Conservation (phyloP, 2,797 vertebrate species). For the Lepidocolaptes lacrymiger region DNA sequence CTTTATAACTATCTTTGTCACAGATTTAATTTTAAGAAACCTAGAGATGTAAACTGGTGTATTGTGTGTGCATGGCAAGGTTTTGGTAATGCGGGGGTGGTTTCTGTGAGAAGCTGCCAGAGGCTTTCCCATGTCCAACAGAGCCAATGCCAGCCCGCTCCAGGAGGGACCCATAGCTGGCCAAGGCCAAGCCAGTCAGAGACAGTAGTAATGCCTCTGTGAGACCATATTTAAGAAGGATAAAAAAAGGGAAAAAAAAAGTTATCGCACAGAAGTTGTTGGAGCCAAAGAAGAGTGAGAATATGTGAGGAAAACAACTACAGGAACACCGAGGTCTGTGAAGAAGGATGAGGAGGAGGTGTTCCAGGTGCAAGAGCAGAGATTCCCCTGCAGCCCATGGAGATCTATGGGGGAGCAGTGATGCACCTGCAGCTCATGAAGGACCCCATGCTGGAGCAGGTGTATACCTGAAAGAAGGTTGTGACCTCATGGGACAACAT, state of each 20-base stretch:
- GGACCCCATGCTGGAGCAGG: not conserved
- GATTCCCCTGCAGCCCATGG: not conserved
- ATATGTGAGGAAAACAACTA: not conserved
- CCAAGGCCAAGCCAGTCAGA: not conserved
- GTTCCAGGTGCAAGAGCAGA: not conserved
- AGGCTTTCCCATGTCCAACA: not conserved
- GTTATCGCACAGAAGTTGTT: not conserved
- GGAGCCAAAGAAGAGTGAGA: not conserved
- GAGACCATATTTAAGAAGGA: not conserved
- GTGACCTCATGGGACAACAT: not conserved
- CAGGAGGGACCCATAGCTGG: not conserved
- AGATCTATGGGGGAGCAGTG: not conserved
- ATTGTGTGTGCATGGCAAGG: no score
- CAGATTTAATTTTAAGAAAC: not conserved
- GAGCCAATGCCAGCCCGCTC: not conserved
- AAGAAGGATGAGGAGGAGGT: not conserved
- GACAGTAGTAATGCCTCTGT: not conserved
- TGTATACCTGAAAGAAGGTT: not conserved
- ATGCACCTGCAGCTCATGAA: not conserved
- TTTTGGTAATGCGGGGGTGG: not conserved
- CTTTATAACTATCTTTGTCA: not conserved
- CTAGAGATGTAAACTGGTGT: not conserved
- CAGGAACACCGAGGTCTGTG: not conserved
- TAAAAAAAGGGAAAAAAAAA: not conserved
- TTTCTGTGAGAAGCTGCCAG: not conserved